A percentile compares a stretch with the other conserved stretches of the same genome.
These are phyloP conservation scores for Spilosoma lubricipeda DNA, from an alignment of 2,888 invertebrate genomes.

Conservation along the genomic window DNA sequence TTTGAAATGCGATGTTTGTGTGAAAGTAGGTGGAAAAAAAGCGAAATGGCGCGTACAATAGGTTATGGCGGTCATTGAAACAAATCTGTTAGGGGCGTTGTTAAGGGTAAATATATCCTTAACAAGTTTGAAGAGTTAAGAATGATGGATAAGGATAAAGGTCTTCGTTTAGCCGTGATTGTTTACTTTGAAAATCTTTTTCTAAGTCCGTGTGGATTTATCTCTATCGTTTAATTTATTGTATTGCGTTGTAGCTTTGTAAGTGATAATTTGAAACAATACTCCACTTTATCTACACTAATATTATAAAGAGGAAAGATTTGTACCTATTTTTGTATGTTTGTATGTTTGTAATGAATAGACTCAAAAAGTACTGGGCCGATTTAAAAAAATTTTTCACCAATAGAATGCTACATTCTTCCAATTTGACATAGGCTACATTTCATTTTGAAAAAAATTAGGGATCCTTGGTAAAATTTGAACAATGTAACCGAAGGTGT, in stretches of 20 bases:
- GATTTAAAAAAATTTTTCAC: too few relatives aligned
- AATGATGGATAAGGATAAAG: constrained; percentile 38
- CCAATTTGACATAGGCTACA: too few relatives aligned
- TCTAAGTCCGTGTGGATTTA: neutral
- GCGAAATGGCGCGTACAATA: constrained; percentile 77
- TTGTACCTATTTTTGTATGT: too few relatives aligned
- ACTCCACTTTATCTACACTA: neutral
- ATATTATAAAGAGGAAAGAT: too few relatives aligned
- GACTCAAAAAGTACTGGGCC: too few relatives aligned
- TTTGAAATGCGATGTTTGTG: constrained; percentile 30
- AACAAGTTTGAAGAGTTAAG: constrained; percentile 53
- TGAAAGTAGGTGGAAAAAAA: constrained; percentile 57
- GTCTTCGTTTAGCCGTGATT: constrained; percentile 13
- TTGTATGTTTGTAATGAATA: too few relatives aligned
- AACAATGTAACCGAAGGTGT: too few relatives aligned
- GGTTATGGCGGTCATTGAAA: constrained; percentile 69
- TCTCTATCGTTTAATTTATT: neutral
- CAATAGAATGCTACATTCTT: too few relatives aligned
- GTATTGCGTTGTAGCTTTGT: neutral
- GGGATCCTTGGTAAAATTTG: too few relatives aligned
- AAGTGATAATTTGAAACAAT: neutral
- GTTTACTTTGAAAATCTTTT: constrained; percentile 8
- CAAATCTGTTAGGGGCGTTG: constrained; percentile 71
- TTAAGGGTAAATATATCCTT: constrained; percentile 65
- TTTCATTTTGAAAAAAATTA: too few relatives aligned